A percentile compares a stretch with the other conserved stretches of the same genome.
Evolutionary conservation across 2,888 invertebrate species (phyloP).

Genomic region (Eudasyphora cyanicolor): DNA sequence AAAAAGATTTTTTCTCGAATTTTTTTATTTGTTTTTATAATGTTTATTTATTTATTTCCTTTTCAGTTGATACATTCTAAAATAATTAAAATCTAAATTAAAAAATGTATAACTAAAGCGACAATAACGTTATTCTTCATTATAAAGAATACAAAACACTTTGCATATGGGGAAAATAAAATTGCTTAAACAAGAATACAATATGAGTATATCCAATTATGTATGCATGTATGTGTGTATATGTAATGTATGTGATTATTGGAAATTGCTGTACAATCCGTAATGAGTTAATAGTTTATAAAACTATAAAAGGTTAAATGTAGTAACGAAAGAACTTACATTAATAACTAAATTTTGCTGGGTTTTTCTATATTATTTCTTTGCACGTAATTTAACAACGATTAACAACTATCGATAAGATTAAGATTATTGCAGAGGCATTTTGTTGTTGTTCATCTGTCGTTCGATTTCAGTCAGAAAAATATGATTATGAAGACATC

Average conservation of each 20-base stretch:
- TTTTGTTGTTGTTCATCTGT: constrained; percentile 5
- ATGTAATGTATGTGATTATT: neutral
- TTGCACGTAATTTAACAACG: neutral
- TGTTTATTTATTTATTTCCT: constrained; percentile 13
- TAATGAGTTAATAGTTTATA: neutral
- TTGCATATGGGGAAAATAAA: neutral
- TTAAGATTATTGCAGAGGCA: constrained; percentile 45
- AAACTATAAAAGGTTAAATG: neutral
- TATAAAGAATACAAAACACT: neutral
- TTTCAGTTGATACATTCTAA: neutral
- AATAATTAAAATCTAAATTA: neutral
- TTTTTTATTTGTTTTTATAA: neutral
- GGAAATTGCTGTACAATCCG: neutral
- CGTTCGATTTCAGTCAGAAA: neutral
- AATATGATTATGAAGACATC: neutral
- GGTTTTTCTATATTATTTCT: neutral
- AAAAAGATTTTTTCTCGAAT: neutral
- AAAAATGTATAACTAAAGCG: neutral
- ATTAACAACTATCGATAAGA: constrained; percentile 16
- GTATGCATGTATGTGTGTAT: neutral
- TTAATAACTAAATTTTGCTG: neutral
- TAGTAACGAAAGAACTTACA: neutral
- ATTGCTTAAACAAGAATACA: neutral
- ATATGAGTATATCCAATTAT: neutral
- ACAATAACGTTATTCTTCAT: neutral